A percentile compares a stretch with the other conserved stretches of the same genome.
Evolutionary conservation across 1,140 invertebrate genomes (phyloP).

Genomic region (Semibalanus balanoides): DNA sequence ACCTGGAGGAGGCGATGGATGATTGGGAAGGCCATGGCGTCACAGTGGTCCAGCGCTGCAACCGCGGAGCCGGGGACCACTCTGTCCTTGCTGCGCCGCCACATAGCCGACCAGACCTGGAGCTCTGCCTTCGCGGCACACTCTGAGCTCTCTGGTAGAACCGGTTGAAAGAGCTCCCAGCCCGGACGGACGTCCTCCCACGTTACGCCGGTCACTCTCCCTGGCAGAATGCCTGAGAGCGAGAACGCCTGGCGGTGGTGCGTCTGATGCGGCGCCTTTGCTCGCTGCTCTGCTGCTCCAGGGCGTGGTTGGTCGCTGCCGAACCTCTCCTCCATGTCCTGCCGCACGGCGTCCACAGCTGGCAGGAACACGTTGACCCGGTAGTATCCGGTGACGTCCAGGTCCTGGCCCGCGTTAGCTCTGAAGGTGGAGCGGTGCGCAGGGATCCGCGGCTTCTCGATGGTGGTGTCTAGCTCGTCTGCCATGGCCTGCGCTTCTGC

Average conservation of each 20-base stretch:
- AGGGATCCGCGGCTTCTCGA: background rate
- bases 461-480: background rate
- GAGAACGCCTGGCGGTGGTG: background rate
- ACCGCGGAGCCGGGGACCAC: background rate
- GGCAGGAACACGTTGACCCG: background rate
- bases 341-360: background rate
- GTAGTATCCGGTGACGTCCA: background rate
- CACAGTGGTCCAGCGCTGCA: background rate
- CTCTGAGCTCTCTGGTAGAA: background rate
- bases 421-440: background rate
- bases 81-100: background rate
- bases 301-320: background rate
- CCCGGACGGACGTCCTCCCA: background rate
- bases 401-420: background rate
- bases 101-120: background rate
- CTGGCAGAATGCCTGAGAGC: background rate
- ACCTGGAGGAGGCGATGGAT: background rate
- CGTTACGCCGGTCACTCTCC: background rate
- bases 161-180: background rate
- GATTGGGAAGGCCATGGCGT: background rate
- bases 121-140: background rate
- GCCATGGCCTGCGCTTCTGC: background rate
- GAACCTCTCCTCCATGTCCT: background rate
- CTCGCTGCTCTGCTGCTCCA: background rate
- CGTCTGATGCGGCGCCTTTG: background rate